Percentiles rank a stretch among this genome's conserved stretches.
phyloP scores from a whole-genome alignment of 2,113 vertebrate species.

The Paratilapia polleni region DNA sequence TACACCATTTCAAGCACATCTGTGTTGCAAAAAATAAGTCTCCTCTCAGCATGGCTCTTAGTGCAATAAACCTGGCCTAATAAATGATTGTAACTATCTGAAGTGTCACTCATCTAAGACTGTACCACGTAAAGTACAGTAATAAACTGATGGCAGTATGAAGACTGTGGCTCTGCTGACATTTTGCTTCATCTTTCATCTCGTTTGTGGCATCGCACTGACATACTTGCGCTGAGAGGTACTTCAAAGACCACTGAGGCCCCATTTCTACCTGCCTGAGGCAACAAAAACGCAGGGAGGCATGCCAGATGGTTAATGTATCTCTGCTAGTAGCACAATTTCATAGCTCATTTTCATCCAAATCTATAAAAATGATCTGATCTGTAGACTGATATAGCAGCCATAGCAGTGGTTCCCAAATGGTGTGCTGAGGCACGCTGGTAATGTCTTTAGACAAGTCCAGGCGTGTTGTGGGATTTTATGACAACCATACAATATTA shows the following conservation, averaged over 20 bases:
- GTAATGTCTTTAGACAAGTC: not conserved
- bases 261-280: not conserved
- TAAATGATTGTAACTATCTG: not conserved
- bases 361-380: not conserved
- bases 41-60: not conserved
- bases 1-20: not conserved
- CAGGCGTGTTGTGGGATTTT: not conserved
- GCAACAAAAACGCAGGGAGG: not conserved
- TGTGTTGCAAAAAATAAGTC: not conserved
- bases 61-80: not conserved
- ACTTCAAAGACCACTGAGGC: conserved; percentile 44
- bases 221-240: conserved; percentile 27
- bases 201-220: conserved; percentile 18
- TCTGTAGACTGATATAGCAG: not conserved
- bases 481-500: not conserved
- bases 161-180: conserved; percentile 40
- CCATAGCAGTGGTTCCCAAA: not conserved
- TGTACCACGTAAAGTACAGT: not conserved
- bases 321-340: not conserved
- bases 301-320: not conserved
- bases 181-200: conserved; percentile 61
- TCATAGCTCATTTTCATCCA: not conserved
- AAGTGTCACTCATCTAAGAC: not conserved
- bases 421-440: not conserved
- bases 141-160: not conserved